Conservation (phyloP, 1,140 invertebrate genomes). For the Cyphomyrmex costatus region DNA sequence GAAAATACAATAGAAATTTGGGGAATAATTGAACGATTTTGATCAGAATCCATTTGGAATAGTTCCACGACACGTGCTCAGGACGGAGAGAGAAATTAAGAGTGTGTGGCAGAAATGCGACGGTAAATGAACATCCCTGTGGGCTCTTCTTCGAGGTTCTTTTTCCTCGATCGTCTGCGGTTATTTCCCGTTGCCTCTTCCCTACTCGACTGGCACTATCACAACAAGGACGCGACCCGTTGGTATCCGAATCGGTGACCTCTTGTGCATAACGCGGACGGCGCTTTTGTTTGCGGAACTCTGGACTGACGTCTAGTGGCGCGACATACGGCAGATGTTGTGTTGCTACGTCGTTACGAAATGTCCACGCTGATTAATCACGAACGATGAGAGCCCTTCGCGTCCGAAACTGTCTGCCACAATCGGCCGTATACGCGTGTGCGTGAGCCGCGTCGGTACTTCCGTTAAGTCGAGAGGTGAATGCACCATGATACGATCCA, state of each 20-base stretch:
- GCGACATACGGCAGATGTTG: slow-evolving; percentile 81
- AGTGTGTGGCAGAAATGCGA: neutral
- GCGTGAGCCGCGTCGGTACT: neutral
- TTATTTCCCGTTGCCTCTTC: neutral
- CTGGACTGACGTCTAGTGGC: slow-evolving; percentile 79
- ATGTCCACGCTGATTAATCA: slow-evolving; percentile 84
- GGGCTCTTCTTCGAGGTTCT: neutral
- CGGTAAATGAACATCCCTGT: neutral
- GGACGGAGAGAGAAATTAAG: neutral
- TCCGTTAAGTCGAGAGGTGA: slow-evolving; percentile 43
- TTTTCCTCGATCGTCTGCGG: neutral
- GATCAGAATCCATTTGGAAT: too few relatives aligned
- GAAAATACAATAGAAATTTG: too few relatives aligned
- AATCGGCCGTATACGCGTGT: slow-evolving; percentile 77
- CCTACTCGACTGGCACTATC: slow-evolving; percentile 1
- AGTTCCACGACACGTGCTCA: too few relatives aligned
- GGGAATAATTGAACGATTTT: too few relatives aligned
- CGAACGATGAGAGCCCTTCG: slow-evolving; percentile 80
- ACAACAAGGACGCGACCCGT: neutral
- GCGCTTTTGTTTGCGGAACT: slow-evolving; percentile 72
- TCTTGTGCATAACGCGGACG: slow-evolving; percentile 70
- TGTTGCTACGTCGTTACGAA: slow-evolving; percentile 81
- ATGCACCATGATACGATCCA: neutral
- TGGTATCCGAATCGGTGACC: slow-evolving; percentile 9
- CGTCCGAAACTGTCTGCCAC: slow-evolving; percentile 82